These are phyloP conservation scores for Artibeus lituratus DNA, from an alignment of 2,797 vertebrate species.

Conservation along the genomic window DNA sequence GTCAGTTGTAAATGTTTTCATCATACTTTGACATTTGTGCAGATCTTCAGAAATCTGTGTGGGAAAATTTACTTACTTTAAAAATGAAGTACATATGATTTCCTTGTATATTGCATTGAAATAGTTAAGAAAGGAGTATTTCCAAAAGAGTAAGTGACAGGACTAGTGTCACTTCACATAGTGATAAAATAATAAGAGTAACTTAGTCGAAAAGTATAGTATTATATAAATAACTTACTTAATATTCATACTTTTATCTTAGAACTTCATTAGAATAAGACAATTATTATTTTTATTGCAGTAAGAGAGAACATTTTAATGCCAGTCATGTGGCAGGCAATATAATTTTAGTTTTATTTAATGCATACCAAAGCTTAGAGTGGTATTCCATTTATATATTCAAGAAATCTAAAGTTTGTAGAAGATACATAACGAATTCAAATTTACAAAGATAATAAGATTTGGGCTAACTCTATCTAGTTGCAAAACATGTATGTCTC, in stretches of 20 bases:
- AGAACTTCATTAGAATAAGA: background rate
- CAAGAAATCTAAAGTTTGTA: background rate
- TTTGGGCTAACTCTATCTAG: background rate
- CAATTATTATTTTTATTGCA: conserved; percentile 30
- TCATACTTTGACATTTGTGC: conserved; percentile 11
- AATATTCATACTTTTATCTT: conserved; percentile 1
- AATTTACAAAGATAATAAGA: background rate
- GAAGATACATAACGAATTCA: background rate
- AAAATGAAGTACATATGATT: conserved; percentile 27
- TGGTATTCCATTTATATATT: background rate
- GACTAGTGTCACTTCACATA: background rate
- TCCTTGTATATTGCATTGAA: conserved; percentile 24
- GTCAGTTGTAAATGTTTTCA: conserved; percentile 8
- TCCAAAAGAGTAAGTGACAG: conserved; percentile 16
- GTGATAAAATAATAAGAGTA: conserved; percentile 12
- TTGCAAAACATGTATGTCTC: background rate
- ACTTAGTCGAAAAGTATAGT: background rate
- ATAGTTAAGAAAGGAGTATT: conserved; percentile 24
- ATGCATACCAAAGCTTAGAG: background rate
- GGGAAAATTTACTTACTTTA: background rate
- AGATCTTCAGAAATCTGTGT: background rate
- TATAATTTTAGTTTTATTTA: conserved; percentile 37
- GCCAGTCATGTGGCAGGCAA: background rate
- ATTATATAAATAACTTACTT: background rate
- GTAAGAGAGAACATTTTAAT: background rate